Base-by-base conservation (phyloP, 2,113 vertebrate genomes). In the Rissa tridactyla region DNA sequence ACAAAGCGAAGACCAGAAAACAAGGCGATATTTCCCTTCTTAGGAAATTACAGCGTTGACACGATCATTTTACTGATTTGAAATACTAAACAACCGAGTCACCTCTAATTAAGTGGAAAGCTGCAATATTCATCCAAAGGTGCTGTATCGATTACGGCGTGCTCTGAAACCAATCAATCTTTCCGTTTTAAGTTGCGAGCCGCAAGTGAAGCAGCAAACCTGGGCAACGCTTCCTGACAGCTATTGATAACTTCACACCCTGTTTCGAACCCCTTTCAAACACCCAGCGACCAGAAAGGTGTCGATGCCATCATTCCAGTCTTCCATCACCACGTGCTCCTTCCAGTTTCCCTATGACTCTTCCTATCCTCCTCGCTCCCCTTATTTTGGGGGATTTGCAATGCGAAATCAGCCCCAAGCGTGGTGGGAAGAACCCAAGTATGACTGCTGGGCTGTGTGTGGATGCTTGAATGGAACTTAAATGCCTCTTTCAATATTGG, bases 51-150 rank as follows among this genome's bases (percentile, higher is more conserved):
- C 58, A 65, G 80, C 8, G 0, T 47, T 89, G 87, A 92, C 73
- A 78, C 1, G 3, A 90, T 66, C 36, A 25, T 96, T 96, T 90
- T 81, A 84, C 75, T 90, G 44, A 88, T 96, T 57, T 83, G 66
- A 92, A 94, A 89, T 79, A 62, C 87, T 89, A 86, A 95, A 92
- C 30, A 90, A 66, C 36, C 6, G 2, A 86, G 77, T 77, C 96
- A 92, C 8, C 9, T 73, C 87, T 95, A 96, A 96, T 94, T 95
- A 96, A 92, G 58, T 77, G 94, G 84, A 77, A 94, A 91, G 77
- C 94, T 47, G 30, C 71, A 91, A 82, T 75, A 70, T 76, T 90
- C 71, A 80, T 90, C 71, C 32, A 46, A 96, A 94, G 22, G 5
- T 22, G 32, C 88, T 3, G 1, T 40, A 78, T 36, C 15, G 89